phyloP scores from a whole-genome alignment of 2,888 invertebrate species.

The Chaetogeoica ovagalla region DNA sequence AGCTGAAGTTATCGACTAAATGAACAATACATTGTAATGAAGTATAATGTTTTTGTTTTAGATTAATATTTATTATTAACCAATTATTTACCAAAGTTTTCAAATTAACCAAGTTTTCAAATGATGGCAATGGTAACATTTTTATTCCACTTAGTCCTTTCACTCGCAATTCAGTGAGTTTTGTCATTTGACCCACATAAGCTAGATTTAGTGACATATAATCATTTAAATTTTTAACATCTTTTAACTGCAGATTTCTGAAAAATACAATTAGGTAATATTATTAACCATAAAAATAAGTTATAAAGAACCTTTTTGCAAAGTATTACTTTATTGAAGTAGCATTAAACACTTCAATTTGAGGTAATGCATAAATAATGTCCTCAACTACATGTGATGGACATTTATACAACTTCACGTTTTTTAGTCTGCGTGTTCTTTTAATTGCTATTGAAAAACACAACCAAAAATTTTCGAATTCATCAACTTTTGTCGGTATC shows the following conservation, averaged over 20 bases:
- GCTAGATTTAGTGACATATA: constrained; percentile 69
- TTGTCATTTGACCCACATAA: constrained; percentile 65
- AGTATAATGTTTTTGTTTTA: not conserved
- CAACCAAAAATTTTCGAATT: constrained; percentile 70
- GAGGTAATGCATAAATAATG: constrained; percentile 68
- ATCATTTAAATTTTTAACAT: not conserved
- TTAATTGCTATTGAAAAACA: constrained; percentile 71
- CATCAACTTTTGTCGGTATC: constrained; percentile 64
- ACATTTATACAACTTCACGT: constrained; percentile 72
- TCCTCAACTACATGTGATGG: constrained; percentile 73
- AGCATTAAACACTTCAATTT: constrained; percentile 71
- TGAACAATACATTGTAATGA: constrained; percentile 54
- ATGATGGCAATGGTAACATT: constrained; percentile 66
- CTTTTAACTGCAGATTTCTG: constrained; percentile 16
- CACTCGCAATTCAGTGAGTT: constrained; percentile 73
- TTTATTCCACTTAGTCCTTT: constrained; percentile 71
- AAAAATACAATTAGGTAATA: constrained; percentile 22
- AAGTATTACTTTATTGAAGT: constrained; percentile 67
- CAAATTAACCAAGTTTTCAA: constrained; percentile 68
- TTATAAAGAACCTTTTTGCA: not conserved
- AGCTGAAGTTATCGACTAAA: constrained; percentile 63
- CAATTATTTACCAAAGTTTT: constrained; percentile 69
- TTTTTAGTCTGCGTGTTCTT: constrained; percentile 66
- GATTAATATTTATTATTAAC: not conserved
- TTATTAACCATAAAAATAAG: not conserved